Percentiles rank a stretch among this genome's conserved stretches.
Evolutionary conservation across 2,888 invertebrate species (phyloP).

Genomic region (Emmelina monodactyla): DNA sequence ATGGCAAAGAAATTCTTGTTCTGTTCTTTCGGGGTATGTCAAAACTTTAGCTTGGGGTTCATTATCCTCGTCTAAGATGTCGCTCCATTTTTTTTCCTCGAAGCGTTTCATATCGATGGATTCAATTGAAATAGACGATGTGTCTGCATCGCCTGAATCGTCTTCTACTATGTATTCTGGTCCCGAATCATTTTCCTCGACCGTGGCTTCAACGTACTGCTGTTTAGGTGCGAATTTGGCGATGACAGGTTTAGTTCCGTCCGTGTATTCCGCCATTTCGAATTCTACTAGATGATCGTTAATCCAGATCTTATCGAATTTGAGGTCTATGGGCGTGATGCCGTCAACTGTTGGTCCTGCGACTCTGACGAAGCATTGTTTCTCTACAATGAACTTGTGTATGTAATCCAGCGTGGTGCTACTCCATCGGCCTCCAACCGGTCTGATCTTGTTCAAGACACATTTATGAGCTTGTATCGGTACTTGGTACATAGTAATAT

Average conservation of each 20-base stretch:
- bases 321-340: constrained; percentile 36
- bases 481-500: constrained; percentile 69
- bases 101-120: constrained; percentile 24
- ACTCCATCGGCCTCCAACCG: constrained; percentile 46
- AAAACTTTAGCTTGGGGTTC: constrained; percentile 20
- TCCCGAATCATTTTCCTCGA: constrained; percentile 27
- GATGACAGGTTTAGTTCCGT: constrained; percentile 32
- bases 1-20: constrained; percentile 33
- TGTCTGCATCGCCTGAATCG: constrained; percentile 20
- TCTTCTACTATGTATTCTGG: constrained; percentile 41
- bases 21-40: constrained; percentile 23
- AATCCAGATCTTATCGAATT: constrained; percentile 42
- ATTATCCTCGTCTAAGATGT: constrained; percentile 32
- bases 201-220: constrained; percentile 11
- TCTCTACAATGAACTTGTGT: constrained; percentile 66
- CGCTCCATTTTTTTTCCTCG: constrained; percentile 35
- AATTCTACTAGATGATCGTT: constrained; percentile 56
- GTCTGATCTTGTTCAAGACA: constrained; percentile 46
- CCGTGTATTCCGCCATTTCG: constrained; percentile 42
- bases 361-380: constrained; percentile 57
- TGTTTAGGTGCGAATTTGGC: constrained; percentile 25
- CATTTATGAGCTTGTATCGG: constrained; percentile 73
- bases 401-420: constrained; percentile 67
- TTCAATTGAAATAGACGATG: constrained; percentile 19
- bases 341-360: constrained; percentile 34